A percentile compares a stretch with the other conserved stretches of the same genome.
Conservation (phyloP, 2,113 vertebrate genomes). For the Poecile atricapillus region DNA sequence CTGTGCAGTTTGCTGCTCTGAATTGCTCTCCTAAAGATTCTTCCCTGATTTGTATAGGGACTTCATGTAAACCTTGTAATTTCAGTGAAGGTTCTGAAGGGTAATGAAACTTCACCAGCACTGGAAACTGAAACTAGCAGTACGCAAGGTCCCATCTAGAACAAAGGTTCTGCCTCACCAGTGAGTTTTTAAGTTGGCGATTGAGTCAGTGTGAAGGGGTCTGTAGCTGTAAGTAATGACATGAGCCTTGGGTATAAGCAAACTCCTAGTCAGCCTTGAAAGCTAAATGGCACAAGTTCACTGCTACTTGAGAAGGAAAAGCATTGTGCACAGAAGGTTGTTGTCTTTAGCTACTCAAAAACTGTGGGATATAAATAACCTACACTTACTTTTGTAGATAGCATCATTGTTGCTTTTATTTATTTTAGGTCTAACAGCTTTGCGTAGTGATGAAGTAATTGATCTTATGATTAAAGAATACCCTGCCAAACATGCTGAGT, state of each 20-base stretch:
- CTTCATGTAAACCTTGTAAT: not conserved
- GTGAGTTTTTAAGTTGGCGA: not conserved
- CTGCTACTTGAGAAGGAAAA: not conserved
- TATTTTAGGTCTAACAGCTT: slow-evolving; percentile 88
- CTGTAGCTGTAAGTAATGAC: not conserved
- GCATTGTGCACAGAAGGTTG: not conserved
- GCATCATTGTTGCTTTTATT: not conserved
- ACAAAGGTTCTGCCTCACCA: not conserved
- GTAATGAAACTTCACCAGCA: not conserved
- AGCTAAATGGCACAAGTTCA: not conserved
- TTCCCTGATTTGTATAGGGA: not conserved
- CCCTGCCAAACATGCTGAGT: slow-evolving; percentile 93
- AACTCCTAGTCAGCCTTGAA: not conserved
- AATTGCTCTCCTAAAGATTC: not conserved
- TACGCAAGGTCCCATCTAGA: not conserved
- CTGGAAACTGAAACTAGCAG: not conserved
- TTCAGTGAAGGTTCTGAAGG: not conserved
- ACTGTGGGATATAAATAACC: not conserved
- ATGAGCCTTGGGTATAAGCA: not conserved
- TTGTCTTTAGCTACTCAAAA: not conserved
- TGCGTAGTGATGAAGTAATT: slow-evolving; percentile 97
- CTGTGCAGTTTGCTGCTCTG: not conserved
- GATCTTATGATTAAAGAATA: slow-evolving; percentile 99
- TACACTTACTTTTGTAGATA: not conserved
- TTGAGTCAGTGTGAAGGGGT: not conserved